phyloP scores from a whole-genome alignment of 2,797 vertebrate genomes.

The Ciconia nigra region DNA sequence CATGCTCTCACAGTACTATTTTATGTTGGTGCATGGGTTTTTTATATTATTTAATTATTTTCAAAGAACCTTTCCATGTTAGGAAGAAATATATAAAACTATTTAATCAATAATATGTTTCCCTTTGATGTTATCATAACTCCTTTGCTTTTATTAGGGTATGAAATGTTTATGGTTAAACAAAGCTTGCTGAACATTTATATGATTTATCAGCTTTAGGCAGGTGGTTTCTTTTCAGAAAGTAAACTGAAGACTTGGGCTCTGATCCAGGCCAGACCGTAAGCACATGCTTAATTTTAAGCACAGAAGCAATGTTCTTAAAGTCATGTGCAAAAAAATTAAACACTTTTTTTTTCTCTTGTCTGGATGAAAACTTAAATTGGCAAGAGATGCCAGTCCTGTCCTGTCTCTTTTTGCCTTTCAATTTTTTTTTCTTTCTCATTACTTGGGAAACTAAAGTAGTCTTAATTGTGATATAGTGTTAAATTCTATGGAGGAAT shows the following conservation, averaged over 20 bases:
- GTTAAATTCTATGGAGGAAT: not conserved
- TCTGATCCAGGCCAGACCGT: not conserved
- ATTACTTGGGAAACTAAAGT: not conserved
- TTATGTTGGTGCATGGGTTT: not conserved
- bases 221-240: constrained; percentile 16
- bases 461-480: not conserved
- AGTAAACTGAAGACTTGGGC: not conserved
- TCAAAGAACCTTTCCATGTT: not conserved
- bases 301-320: not conserved
- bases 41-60: constrained; percentile 26
- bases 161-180: constrained; percentile 12
- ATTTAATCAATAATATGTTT: constrained; percentile 29
- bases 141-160: not conserved
- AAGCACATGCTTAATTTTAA: not conserved
- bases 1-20: not conserved
- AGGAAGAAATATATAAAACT: constrained; percentile 9
- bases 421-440: not conserved
- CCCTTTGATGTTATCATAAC: not conserved
- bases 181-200: constrained; percentile 10
- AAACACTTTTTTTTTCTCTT: not conserved
- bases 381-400: not conserved
- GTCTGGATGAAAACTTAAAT: not conserved
- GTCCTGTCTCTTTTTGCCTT: not conserved
- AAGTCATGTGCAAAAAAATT: not conserved
- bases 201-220: constrained; percentile 33